A percentile compares a stretch with the other conserved stretches of the same genome.
These are phyloP conservation scores for Hylaeus volcanicus DNA, from an alignment of 1,140 invertebrate species.

Conservation along the genomic window DNA sequence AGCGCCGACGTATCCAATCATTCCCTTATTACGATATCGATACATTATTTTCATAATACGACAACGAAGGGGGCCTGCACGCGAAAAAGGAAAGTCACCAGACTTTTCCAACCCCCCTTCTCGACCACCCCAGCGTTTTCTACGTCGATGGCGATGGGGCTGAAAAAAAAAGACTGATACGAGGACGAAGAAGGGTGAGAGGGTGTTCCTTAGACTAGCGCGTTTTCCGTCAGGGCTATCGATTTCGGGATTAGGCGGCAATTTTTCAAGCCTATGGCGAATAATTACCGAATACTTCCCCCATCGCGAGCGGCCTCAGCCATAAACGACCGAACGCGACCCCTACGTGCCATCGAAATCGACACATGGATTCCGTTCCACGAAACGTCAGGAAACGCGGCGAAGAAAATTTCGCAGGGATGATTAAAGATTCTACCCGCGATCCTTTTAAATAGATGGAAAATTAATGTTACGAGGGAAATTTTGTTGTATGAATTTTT, in stretches of 20 bases:
- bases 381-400: conserved; percentile 52
- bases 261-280: conserved; percentile 78
- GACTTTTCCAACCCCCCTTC: conserved; percentile 11
- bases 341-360: conserved; percentile 23
- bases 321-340: conserved; percentile 48
- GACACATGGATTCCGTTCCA: conserved; percentile 51
- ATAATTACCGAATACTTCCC: conserved; percentile 75
- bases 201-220: conserved; percentile 57
- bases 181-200: conserved; percentile 44
- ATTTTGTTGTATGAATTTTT: too few species aligned
- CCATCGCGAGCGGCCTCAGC: conserved; percentile 50
- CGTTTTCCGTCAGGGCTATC: conserved; percentile 64
- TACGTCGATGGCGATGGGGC: not conserved
- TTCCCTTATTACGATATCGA: conserved; percentile 79
- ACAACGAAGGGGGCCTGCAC: conserved; percentile 4
- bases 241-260: conserved; percentile 76
- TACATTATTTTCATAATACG: conserved; percentile 75
- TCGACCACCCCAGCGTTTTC: not conserved
- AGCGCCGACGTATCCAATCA: conserved; percentile 75
- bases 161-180: conserved; percentile 52
- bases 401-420: conserved; percentile 41
- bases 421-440: conserved; percentile 51
- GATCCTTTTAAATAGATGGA: too few species aligned
- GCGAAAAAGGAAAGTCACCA: not conserved
- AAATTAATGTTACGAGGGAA: too few species aligned